These are phyloP conservation scores for Petrocephalus sullivani DNA, from an alignment of 2,797 vertebrate species.

Conservation along the genomic window DNA sequence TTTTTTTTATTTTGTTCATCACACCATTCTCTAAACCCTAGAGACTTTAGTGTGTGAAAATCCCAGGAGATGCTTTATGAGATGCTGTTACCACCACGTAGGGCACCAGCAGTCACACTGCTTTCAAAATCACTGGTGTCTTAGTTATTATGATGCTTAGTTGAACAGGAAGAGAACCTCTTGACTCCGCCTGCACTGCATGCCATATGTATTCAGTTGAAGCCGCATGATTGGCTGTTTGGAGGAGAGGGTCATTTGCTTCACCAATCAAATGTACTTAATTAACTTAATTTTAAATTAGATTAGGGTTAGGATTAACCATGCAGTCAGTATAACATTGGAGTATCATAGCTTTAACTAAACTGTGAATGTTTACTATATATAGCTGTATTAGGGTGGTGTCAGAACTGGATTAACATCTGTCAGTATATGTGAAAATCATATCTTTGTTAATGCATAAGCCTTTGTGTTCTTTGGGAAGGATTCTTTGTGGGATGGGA, in stretches of 20 bases:
- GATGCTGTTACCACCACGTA: background rate
- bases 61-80: background rate
- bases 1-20: background rate
- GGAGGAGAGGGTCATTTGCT: background rate
- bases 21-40: background rate
- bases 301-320: background rate
- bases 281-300: background rate
- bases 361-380: background rate
- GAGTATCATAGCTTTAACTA: background rate
- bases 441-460: background rate
- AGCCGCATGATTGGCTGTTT: background rate
- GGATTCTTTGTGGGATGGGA: background rate
- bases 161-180: background rate
- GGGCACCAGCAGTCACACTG: background rate
- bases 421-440: background rate
- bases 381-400: background rate
- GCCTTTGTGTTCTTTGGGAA: background rate
- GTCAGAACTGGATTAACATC: background rate
- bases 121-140: background rate
- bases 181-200: background rate
- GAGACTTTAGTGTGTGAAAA: background rate
- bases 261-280: background rate
- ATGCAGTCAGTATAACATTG: background rate
- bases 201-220: background rate
- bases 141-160: background rate